Conservation (phyloP, 2,888 invertebrate species). For the Polylopha cassiicola region DNA sequence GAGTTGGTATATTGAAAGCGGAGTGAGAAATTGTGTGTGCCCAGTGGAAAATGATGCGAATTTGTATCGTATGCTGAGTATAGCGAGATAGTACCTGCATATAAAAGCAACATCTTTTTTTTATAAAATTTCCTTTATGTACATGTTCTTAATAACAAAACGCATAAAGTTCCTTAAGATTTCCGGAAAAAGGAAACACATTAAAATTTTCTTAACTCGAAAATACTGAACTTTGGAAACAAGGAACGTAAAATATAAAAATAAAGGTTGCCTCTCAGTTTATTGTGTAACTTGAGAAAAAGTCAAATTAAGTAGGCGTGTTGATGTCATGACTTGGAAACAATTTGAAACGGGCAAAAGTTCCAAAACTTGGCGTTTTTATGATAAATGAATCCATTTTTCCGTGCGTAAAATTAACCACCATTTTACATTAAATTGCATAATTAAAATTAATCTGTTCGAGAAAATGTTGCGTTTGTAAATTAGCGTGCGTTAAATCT, state of each 20-base stretch:
- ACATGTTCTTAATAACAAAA: no score
- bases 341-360: constrained; percentile 33
- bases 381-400: constrained; percentile 20
- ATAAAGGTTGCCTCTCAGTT: constrained; percentile 41
- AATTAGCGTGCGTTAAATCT: no score
- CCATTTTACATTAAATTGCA: constrained; percentile 10
- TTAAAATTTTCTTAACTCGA: constrained; percentile 32
- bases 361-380: constrained; percentile 32
- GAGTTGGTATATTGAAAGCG: no score
- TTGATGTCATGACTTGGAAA: constrained; percentile 42
- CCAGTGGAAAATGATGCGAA: no score
- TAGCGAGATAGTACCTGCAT: no score
- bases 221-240: constrained; percentile 38
- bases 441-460: no score
- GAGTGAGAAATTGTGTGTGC: no score
- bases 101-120: no score
- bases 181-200: constrained; percentile 39
- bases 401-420: constrained; percentile 13
- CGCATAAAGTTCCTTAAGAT: no score
- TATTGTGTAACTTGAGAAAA: constrained; percentile 45
- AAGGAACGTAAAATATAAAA: constrained; percentile 48
- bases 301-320: constrained; percentile 48
- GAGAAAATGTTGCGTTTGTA: constrained; percentile 2
- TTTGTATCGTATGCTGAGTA: no score
- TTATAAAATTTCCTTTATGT: no score